Percentiles rank a stretch among this genome's conserved stretches.
Conservation (phyloP, 2,888 invertebrate genomes). For the Ochlodes sylvanus region DNA sequence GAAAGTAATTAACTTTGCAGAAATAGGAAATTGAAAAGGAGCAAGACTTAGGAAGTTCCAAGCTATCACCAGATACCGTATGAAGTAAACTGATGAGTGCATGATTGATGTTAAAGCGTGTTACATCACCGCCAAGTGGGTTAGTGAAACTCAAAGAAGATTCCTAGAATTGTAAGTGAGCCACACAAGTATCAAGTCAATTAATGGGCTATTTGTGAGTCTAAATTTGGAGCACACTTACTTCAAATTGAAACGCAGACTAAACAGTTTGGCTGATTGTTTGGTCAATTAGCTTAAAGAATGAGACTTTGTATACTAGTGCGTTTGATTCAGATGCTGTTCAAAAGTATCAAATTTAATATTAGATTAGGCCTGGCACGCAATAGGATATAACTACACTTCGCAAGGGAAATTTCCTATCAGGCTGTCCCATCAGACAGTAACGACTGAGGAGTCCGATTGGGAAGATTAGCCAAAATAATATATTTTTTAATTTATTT, state of each 20-base stretch:
- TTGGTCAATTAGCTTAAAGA: conserved; percentile 1
- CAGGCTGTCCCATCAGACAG: no score
- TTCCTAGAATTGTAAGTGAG: neutral
- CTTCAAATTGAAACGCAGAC: conserved; percentile 19
- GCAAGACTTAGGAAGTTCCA: neutral
- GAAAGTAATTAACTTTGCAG: neutral
- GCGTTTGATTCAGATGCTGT: neutral
- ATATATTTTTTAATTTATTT: no score
- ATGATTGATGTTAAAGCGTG: neutral
- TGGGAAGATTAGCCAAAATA: no score
- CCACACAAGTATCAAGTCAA: conserved; percentile 8
- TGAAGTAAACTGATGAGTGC: conserved; percentile 3
- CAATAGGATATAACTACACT: no score
- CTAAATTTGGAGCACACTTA: conserved; percentile 13
- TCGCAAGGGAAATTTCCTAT: no score
- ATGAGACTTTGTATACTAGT: neutral
- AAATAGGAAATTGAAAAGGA: conserved; percentile 1
- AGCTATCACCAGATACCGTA: neutral
- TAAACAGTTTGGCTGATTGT: conserved; percentile 16
- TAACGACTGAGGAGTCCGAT: no score
- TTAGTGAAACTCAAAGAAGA: neutral
- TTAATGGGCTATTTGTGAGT: conserved; percentile 13
- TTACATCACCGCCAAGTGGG: conserved; percentile 1
- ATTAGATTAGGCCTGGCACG: neutral
- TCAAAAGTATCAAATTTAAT: neutral